These are phyloP conservation scores for Polyodon spathula DNA, from an alignment of 2,113 vertebrate species.

Conservation along the genomic window DNA sequence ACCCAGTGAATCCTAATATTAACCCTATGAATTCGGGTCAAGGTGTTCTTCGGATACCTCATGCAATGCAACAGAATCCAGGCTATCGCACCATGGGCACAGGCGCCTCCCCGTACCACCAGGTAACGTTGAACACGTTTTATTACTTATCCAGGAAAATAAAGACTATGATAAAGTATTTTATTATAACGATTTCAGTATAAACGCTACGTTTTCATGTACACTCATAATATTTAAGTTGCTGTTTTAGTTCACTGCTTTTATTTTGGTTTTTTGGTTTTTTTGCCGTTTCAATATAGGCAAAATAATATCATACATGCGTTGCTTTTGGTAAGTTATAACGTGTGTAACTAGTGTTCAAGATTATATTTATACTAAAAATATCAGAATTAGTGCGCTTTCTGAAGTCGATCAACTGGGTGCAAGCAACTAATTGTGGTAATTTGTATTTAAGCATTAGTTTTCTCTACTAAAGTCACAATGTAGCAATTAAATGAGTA, in stretches of 20 bases:
- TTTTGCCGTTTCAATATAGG: not conserved
- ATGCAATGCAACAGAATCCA: slow-evolving; percentile 40
- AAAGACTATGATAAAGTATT: not conserved
- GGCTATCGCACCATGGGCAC: slow-evolving; percentile 46
- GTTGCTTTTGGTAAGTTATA: not conserved
- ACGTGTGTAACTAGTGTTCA: no score
- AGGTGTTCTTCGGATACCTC: slow-evolving; percentile 43
- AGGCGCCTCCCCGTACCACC: slow-evolving; percentile 42
- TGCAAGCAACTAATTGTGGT: no score
- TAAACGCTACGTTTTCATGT: not conserved
- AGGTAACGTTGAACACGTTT: slow-evolving; percentile 30
- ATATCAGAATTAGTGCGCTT: no score
- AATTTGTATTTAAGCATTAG: no score
- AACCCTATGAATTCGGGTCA: slow-evolving; percentile 46
- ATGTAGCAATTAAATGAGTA: no score
- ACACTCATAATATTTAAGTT: not conserved
- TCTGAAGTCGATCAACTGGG: no score
- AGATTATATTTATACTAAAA: no score
- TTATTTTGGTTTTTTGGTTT: no score
- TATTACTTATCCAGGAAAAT: not conserved
- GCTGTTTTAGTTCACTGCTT: not conserved
- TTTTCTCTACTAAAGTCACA: no score
- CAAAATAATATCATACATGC: not conserved
- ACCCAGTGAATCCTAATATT: slow-evolving; percentile 39
- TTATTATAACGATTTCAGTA: no score